Base-by-base conservation (phyloP, 2,113 vertebrate genomes). In the Toxotes jaculatrix region DNA sequence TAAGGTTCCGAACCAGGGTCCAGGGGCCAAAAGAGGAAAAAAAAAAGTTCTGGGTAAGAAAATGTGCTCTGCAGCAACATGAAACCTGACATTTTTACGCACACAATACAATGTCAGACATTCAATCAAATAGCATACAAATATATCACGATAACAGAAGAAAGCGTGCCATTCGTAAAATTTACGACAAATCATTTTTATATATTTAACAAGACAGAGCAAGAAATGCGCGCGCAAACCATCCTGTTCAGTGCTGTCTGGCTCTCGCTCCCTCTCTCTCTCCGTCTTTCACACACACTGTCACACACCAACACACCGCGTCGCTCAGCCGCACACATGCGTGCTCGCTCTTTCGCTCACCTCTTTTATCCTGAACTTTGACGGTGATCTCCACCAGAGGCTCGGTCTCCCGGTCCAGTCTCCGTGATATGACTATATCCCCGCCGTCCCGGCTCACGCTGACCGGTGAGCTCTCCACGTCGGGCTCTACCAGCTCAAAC, bases 291-390 rank as follows among this genome's bases (percentile, higher is more conserved):
- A 6, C 27, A 0, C 67, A 8, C 77, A 17, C 3, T 0, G 47
- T 16, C 57, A 23, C 31, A 32, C 82, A 71, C 85, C 95, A 94
- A 10, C 43, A 34, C 45, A 27, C 10, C 17, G 19, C 16, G 59
- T 7, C 59, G 10, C 76, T 40, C 57, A 23, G 21, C n/a, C 57
- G 64, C 31, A 47, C 49, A 49, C 66, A 12, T 2, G 27, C 19
- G 19, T 17, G 42, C 7, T 1, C 51, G 9, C 13, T n/a, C n/a
- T 34, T 3, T 38, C 3, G 3, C 93, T 89, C 85, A 97, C 96
- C 96, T 95, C 90, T 77, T 64, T 94, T 95, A 73, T 97, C 94
- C 83, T 92, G 96, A 63, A 97, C 96, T 90, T 95, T 96, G 74
- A 97, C 91, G 4, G 90, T 84, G 83, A 97, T 81, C 60, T 97